Conservation (phyloP, 2,113 vertebrate genomes). For the Anas platyrhynchos region DNA sequence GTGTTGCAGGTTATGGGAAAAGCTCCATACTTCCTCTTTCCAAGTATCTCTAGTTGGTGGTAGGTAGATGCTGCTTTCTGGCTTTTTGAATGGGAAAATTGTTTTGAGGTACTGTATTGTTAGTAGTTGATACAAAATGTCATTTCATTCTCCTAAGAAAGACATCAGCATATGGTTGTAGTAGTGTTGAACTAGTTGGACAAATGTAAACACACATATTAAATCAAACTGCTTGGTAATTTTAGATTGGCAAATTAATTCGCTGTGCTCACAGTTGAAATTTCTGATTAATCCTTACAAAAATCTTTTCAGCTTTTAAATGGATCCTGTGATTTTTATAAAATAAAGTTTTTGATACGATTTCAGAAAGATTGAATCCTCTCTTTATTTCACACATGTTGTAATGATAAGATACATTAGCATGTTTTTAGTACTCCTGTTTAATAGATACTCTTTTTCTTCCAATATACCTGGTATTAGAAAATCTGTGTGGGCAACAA, state of each 20-base stretch:
- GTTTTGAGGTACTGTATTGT: not conserved
- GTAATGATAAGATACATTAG: not conserved
- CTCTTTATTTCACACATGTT: not conserved
- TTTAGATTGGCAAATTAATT: not conserved
- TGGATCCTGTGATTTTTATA: not conserved
- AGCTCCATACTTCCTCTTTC: not conserved
- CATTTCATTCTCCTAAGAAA: not conserved
- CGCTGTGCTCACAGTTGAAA: not conserved
- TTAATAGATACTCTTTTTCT: not conserved
- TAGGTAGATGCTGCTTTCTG: not conserved
- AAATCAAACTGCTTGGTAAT: not conserved
- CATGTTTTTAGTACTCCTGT: not conserved
- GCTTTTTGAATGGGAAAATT: not conserved
- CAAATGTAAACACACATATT: not conserved
- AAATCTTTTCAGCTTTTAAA: not conserved
- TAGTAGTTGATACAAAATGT: not conserved
- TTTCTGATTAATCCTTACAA: not conserved
- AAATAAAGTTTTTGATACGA: conserved; percentile 4
- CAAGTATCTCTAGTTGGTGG: not conserved
- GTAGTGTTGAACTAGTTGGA: not conserved
- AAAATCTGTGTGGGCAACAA: not conserved
- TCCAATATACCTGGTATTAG: fast-evolving
- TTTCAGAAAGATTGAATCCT: not conserved
- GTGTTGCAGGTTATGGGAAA: not conserved
- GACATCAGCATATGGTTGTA: not conserved